Base-by-base conservation (phyloP, 2,888 invertebrate species). In the Schrankia costaestrigalis region DNA sequence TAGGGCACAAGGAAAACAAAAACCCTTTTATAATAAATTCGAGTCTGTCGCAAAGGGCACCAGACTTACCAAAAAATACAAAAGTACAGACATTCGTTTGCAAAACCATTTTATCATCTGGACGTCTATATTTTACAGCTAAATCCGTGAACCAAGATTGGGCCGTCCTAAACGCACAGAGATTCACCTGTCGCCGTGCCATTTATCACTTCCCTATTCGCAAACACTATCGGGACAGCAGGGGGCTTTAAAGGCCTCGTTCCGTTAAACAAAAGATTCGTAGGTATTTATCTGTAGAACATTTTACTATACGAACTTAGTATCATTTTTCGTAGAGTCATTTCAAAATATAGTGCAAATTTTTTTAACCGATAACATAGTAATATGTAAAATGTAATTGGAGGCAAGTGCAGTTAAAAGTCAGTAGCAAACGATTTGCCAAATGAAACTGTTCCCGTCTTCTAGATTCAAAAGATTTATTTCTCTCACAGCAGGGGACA, bases 391-490 rank as follows among this genome's bases (percentile, higher is more conserved):
- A n/a, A n/a, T n/a, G n/a, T n/a, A n/a, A n/a, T n/a, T n/a, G n/a
- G n/a, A n/a, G n/a, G n/a, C n/a, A n/a, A n/a, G 15, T 2, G 7
- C 3, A 10, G 18, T 14, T 17, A 10, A 33, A 1, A 30, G 17
- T 39, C 8, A 18, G 21, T 15, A 0, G 22, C 30, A 26, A 33
- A 26, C 22, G 26, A 6, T 38, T 33, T 30, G 63, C 62, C 63
- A 59, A 41, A 41, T 51, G 49, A 11, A 9, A 10, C 10, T 12
- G 11, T n/a, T 11, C 59, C 61, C 47, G 60, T 41, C 33, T 38
- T 38, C 51, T 64, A 65, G 71, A 71, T 71, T 63, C 56, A 53
- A 58, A 54, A 74, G 81, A 81, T 82, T 82, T 78, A 79, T 80
- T 62, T 62, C 52, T 59, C 23, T 35, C 45, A 17, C 64, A 47